These are phyloP conservation scores for Benitochromis conjunctus DNA, from an alignment of 2,113 vertebrate species.

Conservation along the genomic window DNA sequence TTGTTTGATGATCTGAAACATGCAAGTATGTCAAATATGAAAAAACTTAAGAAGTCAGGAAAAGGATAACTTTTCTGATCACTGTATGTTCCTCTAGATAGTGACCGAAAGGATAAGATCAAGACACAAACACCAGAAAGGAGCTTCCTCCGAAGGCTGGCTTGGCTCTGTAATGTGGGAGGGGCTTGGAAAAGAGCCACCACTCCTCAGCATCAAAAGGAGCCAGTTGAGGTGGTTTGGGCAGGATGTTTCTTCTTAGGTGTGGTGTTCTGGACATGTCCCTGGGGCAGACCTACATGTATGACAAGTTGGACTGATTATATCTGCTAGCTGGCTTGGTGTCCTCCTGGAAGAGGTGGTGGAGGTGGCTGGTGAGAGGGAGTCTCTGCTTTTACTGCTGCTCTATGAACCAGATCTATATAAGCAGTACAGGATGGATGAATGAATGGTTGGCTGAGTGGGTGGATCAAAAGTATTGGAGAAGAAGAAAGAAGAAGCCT, in stretches of 20 bases:
- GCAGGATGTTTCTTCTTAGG: background rate
- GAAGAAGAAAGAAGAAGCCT: background rate
- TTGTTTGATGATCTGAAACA: background rate
- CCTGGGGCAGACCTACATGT: background rate
- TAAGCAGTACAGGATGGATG: background rate
- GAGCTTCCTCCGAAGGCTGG: background rate
- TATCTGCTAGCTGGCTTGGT: background rate
- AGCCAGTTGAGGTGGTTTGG: background rate
- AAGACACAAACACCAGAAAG: background rate
- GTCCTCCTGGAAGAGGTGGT: background rate
- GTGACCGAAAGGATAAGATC: background rate
- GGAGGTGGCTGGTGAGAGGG: background rate
- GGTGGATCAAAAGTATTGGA: background rate
- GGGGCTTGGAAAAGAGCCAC: accelerated
- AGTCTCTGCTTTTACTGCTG: background rate
- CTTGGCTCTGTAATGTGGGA: background rate
- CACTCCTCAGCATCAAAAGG: background rate
- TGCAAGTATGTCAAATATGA: background rate
- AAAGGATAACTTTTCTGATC: background rate
- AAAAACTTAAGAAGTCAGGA: background rate
- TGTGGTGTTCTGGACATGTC: background rate
- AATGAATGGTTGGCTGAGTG: background rate
- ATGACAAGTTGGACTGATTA: background rate
- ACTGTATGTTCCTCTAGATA: background rate
- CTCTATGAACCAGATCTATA: background rate